Evolutionary conservation across 2,113 vertebrate genomes (phyloP), one percentile per base, ranked within the genome.

Genomic region (Poicephalus gulielmi): DNA sequence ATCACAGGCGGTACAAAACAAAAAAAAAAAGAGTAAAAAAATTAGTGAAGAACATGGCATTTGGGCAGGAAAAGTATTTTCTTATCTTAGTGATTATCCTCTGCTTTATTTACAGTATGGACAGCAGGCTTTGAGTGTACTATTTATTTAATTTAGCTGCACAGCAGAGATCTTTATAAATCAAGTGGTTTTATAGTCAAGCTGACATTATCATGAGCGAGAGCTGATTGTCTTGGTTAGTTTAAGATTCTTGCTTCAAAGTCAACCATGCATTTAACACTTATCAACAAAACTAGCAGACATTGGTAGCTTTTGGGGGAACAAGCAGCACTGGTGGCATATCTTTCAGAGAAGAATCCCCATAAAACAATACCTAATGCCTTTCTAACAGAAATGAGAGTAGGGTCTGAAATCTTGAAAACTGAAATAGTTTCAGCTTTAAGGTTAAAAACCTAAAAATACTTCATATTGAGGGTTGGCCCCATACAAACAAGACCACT

Each of bases 251-350:
- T 90, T 10, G 1, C 33, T 84, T 96, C 75, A 91, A 96, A 95
- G 82, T 92, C 86, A 90, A 78, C 76, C 63, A 27, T 59, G 63
- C 90, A 78, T 96, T 96, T 93, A 96, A 85, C 64, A 80, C 67
- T 84, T 94, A 92, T 55, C 92, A 94, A 89, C 81, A 96, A 97
- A 96, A 92, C 85, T 94, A 95, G 30, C 68, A 92, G 69, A 75
- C 41, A 75, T 31, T 59, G 39, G 66, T 88, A 47, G 86, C 64
- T 82, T 92, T 79, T 67, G 49, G 83, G 64, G 59, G 37, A 60
- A 41, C 63, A 91, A 44, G 73, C 33, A 64, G 35, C 23, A 60
- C 13, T 19, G 19, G 25, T 73, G 73, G 25, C 33, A 92, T 27
- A 14, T 79, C 27, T 89, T 85, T 91, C 30, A 69, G 67, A 83